Conservation (phyloP, 2,888 invertebrate genomes). For the Epistrophe grossulariae region DNA sequence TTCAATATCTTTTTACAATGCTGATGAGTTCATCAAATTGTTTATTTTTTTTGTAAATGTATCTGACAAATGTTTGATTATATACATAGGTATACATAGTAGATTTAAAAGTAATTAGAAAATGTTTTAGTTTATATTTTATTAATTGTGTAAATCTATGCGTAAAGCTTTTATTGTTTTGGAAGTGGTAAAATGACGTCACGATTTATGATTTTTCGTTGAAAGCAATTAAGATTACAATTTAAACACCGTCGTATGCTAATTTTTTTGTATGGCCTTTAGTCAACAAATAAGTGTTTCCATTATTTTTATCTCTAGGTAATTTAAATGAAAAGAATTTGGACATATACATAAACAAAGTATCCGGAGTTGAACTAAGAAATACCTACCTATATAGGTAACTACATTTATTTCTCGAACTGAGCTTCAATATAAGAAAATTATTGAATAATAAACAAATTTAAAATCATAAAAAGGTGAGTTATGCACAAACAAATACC, state of each 20-base stretch:
- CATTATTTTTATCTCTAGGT: background rate
- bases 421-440: background rate
- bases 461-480: background rate
- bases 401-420: background rate
- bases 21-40: constrained; percentile 21
- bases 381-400: background rate
- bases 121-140: background rate
- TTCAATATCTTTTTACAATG: constrained; percentile 48
- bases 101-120: background rate
- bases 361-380: background rate
- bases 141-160: background rate
- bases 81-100: background rate
- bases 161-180: background rate
- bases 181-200: constrained; percentile 42
- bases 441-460: background rate
- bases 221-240: background rate
- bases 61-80: background rate
- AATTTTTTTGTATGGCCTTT: background rate
- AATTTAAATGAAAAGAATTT: background rate
- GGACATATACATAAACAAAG: background rate
- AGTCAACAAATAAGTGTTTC: background rate
- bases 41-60: background rate
- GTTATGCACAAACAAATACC: background rate
- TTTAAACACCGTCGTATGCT: background rate
- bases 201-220: constrained; percentile 19